Evolutionary conservation across 2,797 vertebrate genomes (phyloP).

Genomic region (Pseudotriccus pelzelni): DNA sequence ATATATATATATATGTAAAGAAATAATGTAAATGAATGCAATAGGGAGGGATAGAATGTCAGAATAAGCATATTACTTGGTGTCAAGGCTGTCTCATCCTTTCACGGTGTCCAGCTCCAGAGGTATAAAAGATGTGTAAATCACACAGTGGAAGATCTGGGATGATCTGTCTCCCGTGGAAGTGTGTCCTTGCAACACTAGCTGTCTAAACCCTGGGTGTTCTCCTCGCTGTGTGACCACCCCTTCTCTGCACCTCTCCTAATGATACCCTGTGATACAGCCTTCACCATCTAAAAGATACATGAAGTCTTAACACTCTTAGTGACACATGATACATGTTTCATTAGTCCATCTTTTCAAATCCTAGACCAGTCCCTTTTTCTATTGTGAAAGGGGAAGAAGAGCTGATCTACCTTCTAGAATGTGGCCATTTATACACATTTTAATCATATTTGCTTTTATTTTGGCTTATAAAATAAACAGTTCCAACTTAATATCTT

Average conservation of each 20-base stretch:
- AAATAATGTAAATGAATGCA: not conserved
- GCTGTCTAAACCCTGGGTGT: not conserved
- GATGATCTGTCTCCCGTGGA: not conserved
- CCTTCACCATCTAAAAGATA: slow-evolving; percentile 1
- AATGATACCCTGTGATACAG: not conserved
- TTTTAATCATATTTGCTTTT: not conserved
- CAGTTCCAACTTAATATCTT: not conserved
- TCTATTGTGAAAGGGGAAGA: not conserved
- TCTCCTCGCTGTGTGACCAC: not conserved
- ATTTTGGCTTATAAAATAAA: not conserved
- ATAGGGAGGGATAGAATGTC: not conserved
- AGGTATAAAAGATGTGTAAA: not conserved
- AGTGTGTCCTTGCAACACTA: not conserved
- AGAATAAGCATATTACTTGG: not conserved
- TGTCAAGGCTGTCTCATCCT: not conserved
- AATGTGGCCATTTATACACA: not conserved
- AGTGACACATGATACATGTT: not conserved
- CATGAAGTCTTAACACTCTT: not conserved
- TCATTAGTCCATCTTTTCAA: not conserved
- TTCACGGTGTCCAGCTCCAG: not conserved
- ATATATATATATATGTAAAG: not conserved
- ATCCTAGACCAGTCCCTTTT: not conserved
- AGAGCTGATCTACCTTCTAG: not conserved
- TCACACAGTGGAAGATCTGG: not conserved
- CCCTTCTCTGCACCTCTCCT: not conserved